Evolutionary conservation across 2,113 vertebrate species (phyloP).

Genomic region (Camarhynchus parvulus): DNA sequence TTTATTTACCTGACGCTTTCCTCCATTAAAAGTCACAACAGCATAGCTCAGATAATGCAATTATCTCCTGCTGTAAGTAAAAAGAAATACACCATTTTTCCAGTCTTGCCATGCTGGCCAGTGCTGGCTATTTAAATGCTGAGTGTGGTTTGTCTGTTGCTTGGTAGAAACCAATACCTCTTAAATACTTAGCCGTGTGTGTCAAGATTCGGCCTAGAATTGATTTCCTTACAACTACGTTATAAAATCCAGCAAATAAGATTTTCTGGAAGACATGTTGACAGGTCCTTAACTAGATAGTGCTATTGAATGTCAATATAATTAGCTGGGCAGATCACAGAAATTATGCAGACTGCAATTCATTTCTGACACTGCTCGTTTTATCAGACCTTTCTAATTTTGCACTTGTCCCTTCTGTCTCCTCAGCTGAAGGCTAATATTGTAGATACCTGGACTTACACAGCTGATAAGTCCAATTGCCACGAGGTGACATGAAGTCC

Average conservation of each 20-base stretch:
- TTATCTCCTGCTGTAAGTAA: neutral
- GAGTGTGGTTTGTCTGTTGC: neutral
- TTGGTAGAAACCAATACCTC: conserved; percentile 17
- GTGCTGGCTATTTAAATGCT: neutral
- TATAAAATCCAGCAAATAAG: conserved; percentile 35
- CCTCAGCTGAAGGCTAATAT: conserved; percentile 12
- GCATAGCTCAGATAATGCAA: neutral
- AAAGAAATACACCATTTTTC: neutral
- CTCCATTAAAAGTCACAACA: neutral
- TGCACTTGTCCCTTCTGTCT: conserved; percentile 6
- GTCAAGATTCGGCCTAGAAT: conserved; percentile 11
- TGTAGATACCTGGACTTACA: neutral
- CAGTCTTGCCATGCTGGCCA: neutral
- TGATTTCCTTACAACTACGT: conserved; percentile 34
- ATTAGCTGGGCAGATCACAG: conserved; percentile 51
- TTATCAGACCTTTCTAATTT: conserved; percentile 31
- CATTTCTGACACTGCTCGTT: conserved; percentile 7
- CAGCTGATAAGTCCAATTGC: neutral
- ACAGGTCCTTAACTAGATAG: conserved; percentile 43
- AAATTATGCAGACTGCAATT: conserved; percentile 17
- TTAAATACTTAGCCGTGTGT: neutral
- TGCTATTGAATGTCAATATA: conserved; percentile 41
- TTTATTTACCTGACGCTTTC: neutral
- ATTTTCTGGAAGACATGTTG: conserved; percentile 34
- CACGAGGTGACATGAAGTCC: neutral